Evolutionary conservation across 2,113 vertebrate genomes (phyloP), one percentile per base, ranked within the genome.

Genomic region (Phycodurus eques): DNA sequence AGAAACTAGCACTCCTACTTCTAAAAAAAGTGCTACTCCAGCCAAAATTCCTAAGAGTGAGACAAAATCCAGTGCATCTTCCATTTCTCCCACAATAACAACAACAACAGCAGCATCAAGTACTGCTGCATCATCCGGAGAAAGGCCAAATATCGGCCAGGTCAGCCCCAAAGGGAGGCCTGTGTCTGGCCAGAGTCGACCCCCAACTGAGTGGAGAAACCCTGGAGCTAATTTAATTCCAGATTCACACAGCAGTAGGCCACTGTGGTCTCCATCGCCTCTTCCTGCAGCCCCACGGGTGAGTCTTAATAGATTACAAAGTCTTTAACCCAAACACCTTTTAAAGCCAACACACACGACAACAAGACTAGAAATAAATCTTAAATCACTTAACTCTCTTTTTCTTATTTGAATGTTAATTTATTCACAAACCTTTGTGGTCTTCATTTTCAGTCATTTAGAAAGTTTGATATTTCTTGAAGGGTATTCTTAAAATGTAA

Each of bases 171-270:
- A 67, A 61, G 76, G 65, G 51, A 86, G 80, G 42, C 84, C 76
- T 63, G 85, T 66, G 73, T 68, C 86, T 80, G 74, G 78, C 39
- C 79, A 82, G 33, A 87, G 73, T 70, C 81, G 42, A 68, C 69
- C 87, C 33, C 73, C 69, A 5, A 72, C 73, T 67, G 75, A 88
- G 73, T 88, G 94, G 86, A 92, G 73, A 72, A 75, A 85, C 19
- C 83, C 91, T 53, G 88, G 83, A 42, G 91, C 70, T 74, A 96
- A 96, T 59, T 81, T 84, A 53, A 85, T 96, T 83, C 93, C 93
- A 0, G 92, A 95, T 64, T 88, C 85, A 15, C 91, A 80, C 81
- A 87, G 35, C 69, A 91, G 70, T 78, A 71, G 84, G 64, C 74
- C 81, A 22, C 73, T 72, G 5, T 51, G 62, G 69, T 53, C 80